Percentiles rank a stretch among this genome's conserved stretches.
Conservation (phyloP, 2,888 invertebrate species). For the Acholoe squamosa region DNA sequence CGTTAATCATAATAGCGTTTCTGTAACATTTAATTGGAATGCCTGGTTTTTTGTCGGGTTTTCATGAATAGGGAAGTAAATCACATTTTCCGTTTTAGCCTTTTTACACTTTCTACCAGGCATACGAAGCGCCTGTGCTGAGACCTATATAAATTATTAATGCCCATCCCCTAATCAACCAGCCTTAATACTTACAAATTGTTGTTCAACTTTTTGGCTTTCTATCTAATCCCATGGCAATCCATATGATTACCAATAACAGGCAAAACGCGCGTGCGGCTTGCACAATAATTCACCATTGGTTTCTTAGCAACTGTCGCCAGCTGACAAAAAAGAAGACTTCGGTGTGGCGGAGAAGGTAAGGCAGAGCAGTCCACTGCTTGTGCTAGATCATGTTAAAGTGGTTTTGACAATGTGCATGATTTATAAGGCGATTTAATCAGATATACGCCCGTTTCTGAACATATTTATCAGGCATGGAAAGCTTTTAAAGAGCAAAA, state of each 20-base stretch:
- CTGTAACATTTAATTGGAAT: conserved; percentile 57
- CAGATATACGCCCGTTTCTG: conserved; percentile 33
- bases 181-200: conserved; percentile 56
- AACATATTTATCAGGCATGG: conserved; percentile 51
- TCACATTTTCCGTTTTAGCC: conserved; percentile 47
- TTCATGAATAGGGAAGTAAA: conserved; percentile 33
- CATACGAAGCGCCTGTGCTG: background rate
- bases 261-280: background rate
- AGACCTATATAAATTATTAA: conserved; percentile 50
- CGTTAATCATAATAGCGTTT: conserved; percentile 59
- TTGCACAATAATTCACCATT: conserved; percentile 38
- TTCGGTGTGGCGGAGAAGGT: background rate
- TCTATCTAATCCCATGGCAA: conserved; percentile 49
- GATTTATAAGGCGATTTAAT: conserved; percentile 56
- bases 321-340: background rate
- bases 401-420: conserved; percentile 51
- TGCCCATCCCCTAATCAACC: conserved; percentile 28
- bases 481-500: conserved; percentile 52
- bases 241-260: conserved; percentile 39
- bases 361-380: background rate
- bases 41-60: background rate
- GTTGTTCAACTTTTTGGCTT: conserved; percentile 42
- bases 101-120: background rate
- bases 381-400: conserved; percentile 30
- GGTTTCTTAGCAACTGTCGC: background rate